Percentiles rank a stretch among this genome's conserved stretches.
These are phyloP conservation scores for Thryonomys swinderianus DNA, from an alignment of 2,113 vertebrate species.

Conservation along the genomic window DNA sequence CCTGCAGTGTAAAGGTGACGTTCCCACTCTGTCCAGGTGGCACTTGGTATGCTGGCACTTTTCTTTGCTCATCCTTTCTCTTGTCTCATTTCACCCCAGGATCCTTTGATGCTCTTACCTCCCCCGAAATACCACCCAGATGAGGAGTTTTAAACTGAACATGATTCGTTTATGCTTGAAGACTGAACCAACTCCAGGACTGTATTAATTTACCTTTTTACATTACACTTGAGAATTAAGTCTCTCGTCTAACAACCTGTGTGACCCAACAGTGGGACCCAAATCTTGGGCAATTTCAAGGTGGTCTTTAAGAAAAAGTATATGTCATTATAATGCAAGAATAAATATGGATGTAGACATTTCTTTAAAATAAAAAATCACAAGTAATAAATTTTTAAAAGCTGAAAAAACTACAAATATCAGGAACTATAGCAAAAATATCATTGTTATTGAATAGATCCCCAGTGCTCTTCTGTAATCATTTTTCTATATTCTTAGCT, in stretches of 20 bases:
- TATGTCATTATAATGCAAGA: not conserved
- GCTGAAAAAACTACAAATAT: not conserved
- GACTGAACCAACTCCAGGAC: not conserved
- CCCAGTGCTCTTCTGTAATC: not conserved
- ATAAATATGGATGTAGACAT: not conserved
- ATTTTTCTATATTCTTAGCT: not conserved
- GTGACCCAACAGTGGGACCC: not conserved
- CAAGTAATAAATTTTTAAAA: constrained; percentile 40
- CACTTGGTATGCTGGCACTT: not conserved
- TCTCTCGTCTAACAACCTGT: not conserved
- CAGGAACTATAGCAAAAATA: constrained; percentile 16
- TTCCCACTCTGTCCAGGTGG: not conserved
- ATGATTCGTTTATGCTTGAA: not conserved
- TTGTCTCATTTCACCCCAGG: not conserved
- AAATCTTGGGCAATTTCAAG: not conserved
- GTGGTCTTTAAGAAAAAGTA: not conserved
- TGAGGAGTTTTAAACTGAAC: not conserved
- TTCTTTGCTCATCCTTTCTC: not conserved
- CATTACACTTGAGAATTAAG: not conserved
- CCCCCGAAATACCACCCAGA: not conserved
- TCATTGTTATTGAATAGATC: not conserved
- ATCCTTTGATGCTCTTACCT: not conserved
- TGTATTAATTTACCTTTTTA: constrained; percentile 26
- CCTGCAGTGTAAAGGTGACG: not conserved
- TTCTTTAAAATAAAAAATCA: constrained; percentile 24